Evolutionary conservation across 2,113 vertebrate species (phyloP), one percentile per base, ranked within the genome.

Genomic region (Gavialis gangeticus): DNA sequence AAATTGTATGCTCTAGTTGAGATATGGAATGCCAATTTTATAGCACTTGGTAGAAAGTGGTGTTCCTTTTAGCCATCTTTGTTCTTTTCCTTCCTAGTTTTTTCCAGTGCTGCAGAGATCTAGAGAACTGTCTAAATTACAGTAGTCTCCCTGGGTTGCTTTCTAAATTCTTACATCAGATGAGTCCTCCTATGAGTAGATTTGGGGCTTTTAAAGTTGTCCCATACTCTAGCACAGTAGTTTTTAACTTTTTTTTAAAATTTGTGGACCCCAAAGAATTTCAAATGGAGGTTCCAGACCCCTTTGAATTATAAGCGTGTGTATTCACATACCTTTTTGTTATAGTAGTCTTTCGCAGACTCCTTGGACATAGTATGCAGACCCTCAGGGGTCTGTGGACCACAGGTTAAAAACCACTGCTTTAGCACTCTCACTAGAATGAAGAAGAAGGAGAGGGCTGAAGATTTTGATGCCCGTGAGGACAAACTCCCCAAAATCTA

Each of bases 391-490:
- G 37, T 46, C 37, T 46, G 37, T 46, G 37, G 37, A 5, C 6
- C 37, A 46, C 37, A 46, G 2, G 37, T 46, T 46, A 6, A 46
- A 46, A 46, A 46, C 37, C 37, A 46, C 79, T 91, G 4, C 92
- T 95, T 84, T 86, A 91, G 63, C 81, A 66, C 84, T 92, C 28
- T 93, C 80, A 25, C 62, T 95, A 55, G 71, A 73, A 4, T 57
- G 30, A 91, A 17, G 22, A 71, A 67, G 87, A 80, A 78, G 79
- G 79, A 85, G 19, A 11, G 73, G 84, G 66, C 6, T 71, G 63
- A 14, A 87, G 25, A 79, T 94, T 75, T 88, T 87, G 28, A 79
- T 64, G 46, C 22, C 54, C 78, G 73, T 0, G 0, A 30, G 62
- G 58, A 58, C 25, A 27, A 64, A 64, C 37, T 46, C 37, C 25